Conservation (phyloP, 2,888 invertebrate genomes). For the Vandiemenella viatica region DNA sequence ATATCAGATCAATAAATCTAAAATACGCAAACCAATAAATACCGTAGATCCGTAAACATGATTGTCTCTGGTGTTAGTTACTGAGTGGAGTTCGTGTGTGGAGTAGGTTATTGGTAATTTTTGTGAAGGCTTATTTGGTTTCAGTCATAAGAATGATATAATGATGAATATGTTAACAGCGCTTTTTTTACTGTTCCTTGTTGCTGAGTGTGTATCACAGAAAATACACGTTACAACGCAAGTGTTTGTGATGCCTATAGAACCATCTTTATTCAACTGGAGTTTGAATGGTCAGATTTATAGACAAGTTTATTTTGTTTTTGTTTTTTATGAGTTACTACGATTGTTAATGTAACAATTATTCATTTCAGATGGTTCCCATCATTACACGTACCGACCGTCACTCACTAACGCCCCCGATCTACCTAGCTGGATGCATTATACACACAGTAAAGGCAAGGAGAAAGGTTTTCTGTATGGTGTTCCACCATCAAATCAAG, state of each 20-base stretch:
- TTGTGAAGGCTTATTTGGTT: no score
- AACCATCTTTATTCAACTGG: slow-evolving; percentile 68
- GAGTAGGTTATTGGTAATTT: no score
- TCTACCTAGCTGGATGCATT: slow-evolving; percentile 72
- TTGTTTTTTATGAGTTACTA: no score
- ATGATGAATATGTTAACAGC: no score
- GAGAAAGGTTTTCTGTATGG: slow-evolving; percentile 72
- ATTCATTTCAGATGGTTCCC: slow-evolving; percentile 33
- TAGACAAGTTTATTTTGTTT: not conserved
- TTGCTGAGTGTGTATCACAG: no score
- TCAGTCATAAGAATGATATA: slow-evolving; percentile 35
- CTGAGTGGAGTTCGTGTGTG: no score
- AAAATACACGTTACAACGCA: no score
- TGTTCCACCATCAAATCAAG: slow-evolving; percentile 48
- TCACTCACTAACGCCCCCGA: slow-evolving; percentile 65
- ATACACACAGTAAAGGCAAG: slow-evolving; percentile 63
- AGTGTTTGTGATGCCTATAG: slow-evolving; percentile 63
- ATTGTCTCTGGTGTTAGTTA: no score
- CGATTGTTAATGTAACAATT: not conserved
- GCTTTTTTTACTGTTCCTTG: no score
- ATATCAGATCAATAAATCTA: no score
- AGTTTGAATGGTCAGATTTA: slow-evolving; percentile 30
- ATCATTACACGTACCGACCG: slow-evolving; percentile 56
- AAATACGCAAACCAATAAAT: no score
- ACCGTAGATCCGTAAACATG: no score